Percentiles rank a stretch among this genome's conserved stretches.
phyloP scores from a whole-genome alignment of 2,797 vertebrate genomes.

The Scolopax rusticola region DNA sequence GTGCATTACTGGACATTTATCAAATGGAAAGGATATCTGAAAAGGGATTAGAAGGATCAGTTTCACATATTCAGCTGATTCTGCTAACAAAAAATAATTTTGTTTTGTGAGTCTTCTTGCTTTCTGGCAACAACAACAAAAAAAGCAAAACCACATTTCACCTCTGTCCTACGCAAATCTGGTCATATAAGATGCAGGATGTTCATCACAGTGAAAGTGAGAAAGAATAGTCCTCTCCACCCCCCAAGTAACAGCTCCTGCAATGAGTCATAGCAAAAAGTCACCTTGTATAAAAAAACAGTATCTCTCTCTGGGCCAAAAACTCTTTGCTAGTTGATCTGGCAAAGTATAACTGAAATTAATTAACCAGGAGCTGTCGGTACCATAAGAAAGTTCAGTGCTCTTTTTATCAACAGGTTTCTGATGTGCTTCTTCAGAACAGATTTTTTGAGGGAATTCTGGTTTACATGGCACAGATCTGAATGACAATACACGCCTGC shows the following conservation, averaged over 20 bases:
- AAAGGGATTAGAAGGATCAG: neutral
- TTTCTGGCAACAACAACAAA: neutral
- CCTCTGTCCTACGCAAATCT: neutral
- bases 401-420: neutral
- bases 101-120: neutral
- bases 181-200: neutral
- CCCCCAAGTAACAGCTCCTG: neutral
- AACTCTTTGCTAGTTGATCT: neutral
- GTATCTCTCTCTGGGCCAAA: neutral
- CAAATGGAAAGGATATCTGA: neutral
- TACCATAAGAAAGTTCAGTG: neutral
- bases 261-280: neutral
- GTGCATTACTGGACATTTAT: neutral
- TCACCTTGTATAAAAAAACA: neutral
- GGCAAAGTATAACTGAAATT: neutral
- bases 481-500: neutral
- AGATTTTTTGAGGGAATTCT: neutral
- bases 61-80: neutral
- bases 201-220: neutral
- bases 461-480: neutral
- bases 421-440: neutral
- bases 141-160: neutral
- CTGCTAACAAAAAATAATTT: neutral
- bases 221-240: neutral
- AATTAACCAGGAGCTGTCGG: neutral